These are phyloP conservation scores for Mohoua ochrocephala DNA, from an alignment of 2,113 vertebrate species.

Conservation along the genomic window DNA sequence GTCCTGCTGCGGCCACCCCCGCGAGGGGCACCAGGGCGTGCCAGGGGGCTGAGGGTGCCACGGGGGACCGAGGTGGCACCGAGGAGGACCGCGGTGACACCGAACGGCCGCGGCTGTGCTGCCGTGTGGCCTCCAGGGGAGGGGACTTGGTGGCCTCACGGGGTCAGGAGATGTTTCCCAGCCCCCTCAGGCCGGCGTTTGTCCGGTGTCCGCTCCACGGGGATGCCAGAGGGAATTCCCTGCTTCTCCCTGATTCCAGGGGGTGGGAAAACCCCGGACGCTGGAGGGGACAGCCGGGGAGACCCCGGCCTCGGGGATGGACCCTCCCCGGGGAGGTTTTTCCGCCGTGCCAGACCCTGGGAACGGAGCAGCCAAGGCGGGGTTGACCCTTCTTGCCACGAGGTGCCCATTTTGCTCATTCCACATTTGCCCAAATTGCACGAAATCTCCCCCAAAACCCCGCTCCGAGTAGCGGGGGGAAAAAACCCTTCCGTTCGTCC, in stretches of 20 bases:
- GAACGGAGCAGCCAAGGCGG: accelerated
- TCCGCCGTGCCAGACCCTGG: background rate
- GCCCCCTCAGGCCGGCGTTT: accelerated
- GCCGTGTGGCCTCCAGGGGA: background rate
- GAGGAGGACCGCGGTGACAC: accelerated
- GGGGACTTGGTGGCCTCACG: background rate
- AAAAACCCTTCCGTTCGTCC: accelerated
- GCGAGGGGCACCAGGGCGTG: accelerated
- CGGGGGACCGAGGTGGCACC: accelerated
- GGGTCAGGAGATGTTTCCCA: accelerated
- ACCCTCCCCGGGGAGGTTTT: accelerated
- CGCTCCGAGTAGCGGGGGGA: accelerated
- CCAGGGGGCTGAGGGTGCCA: background rate
- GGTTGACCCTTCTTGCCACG: background rate
- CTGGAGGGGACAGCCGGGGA: background rate
- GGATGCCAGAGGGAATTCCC: background rate
- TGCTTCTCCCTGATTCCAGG: accelerated
- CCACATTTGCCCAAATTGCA: background rate
- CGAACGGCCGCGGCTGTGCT: accelerated
- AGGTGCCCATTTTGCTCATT: background rate
- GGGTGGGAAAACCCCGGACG: accelerated
- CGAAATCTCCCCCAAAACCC: accelerated
- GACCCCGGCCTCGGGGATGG: accelerated
- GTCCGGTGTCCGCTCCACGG: accelerated
- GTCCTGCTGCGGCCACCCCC: accelerated